A percentile compares a stretch with the other conserved stretches of the same genome.
phyloP scores from a whole-genome alignment of 1,140 invertebrate species.

The Plectus sambesii region DNA sequence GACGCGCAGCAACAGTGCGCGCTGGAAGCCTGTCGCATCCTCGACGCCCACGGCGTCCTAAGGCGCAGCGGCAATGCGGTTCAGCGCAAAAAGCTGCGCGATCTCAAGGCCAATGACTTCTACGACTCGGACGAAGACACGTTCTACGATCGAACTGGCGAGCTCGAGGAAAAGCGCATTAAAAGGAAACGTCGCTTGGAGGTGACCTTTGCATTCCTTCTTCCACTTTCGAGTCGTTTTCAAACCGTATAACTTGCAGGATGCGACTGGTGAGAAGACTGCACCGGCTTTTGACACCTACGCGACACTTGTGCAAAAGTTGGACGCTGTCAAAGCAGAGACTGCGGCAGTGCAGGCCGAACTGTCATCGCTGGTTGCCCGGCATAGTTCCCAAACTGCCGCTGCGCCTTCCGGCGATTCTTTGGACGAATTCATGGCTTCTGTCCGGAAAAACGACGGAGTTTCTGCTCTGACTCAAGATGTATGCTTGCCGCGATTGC shows the following conservation, averaged over 20 bases:
- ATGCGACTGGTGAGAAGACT: constrained; percentile 4
- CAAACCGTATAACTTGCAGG: too few species aligned
- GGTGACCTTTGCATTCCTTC: too few species aligned
- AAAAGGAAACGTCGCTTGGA: constrained; percentile 61
- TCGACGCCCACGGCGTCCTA: constrained; percentile 69
- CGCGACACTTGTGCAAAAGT: constrained; percentile 64
- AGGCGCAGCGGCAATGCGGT: constrained; percentile 38
- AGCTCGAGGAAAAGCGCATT: constrained; percentile 72
- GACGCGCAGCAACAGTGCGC: constrained; percentile 84
- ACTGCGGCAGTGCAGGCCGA: constrained; percentile 55
- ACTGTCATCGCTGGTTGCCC: constrained; percentile 50
- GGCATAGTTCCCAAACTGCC: constrained; percentile 15
- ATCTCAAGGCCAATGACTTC: constrained; percentile 77
- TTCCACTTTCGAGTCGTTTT: too few species aligned
- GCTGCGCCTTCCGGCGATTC: not conserved
- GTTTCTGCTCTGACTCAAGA: too few species aligned
- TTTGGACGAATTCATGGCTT: too few species aligned
- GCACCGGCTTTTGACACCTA: constrained; percentile 60
- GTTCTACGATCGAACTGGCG: constrained; percentile 84
- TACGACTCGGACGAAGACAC: constrained; percentile 96
- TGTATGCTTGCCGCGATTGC: not conserved
- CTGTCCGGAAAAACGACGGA: too few species aligned
- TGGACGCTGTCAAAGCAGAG: constrained; percentile 53
- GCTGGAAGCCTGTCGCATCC: constrained; percentile 77
- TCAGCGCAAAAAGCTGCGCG: constrained; percentile 54